Evolutionary conservation across 1,140 invertebrate species (phyloP), one percentile per base, ranked within the genome.

Genomic region (Drosophila kurseongensis): DNA sequence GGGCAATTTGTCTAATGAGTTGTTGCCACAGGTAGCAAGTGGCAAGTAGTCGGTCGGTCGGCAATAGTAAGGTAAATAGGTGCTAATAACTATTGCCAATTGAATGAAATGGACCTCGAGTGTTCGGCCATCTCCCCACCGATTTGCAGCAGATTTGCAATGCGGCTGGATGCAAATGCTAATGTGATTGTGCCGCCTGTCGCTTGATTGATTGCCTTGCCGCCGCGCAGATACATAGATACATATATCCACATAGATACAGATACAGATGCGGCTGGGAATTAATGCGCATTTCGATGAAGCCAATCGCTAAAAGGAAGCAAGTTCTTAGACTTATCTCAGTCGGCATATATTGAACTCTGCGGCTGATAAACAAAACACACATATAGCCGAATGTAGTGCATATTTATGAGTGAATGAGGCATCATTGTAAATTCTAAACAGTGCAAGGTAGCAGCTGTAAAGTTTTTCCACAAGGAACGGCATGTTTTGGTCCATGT

Each of bases 1-100:
- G 56, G 61, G 72, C 84, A 90, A 90, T 90, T 90, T 90, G 86
- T 90, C 86, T 90, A 90, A 90, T 90, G 88, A 83, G 86, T 81
- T 83, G 84, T 89, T 88, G 84, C 84, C 83, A 89, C 83, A 89
- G 75, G 75, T 73, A 66, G 74, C 58, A 44, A 59, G 48, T 44
- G 61, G 55, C 16, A 60, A 63, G 57, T 36, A 14, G 32, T 7
- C 16, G 57, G 23, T 23, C 60, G 74, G 44, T 57, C 54, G 6
- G 8, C 6, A 7, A 32, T 32, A 8, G 29, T 32, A 32, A 32
- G 68, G 74, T 72, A 67, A 54, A 63, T 67, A 90, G 80, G 81
- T 90, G 86, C 80, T 86, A 90, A 90, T 90, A 79, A 90, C 56
- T 56, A 72, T 81, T 75, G 67, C 71, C 73, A 83, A 81, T 73